Percentiles rank a stretch among this genome's conserved stretches.
Evolutionary conservation across 2,888 invertebrate genomes (phyloP).

Genomic region (Magallana nippona): DNA sequence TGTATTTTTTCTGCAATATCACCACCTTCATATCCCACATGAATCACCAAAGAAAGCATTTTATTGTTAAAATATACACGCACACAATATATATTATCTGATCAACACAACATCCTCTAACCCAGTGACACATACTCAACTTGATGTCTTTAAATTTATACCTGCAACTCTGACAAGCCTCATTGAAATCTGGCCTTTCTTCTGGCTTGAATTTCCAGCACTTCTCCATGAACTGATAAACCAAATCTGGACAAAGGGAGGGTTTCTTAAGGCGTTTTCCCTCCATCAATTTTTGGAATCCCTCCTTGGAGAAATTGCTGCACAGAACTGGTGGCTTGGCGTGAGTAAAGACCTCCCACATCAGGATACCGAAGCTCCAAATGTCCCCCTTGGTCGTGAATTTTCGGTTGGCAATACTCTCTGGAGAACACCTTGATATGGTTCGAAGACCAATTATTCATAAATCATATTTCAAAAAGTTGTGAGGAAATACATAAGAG

Average conservation of each 20-base stretch:
- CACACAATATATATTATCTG: too few species aligned
- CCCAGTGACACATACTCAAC: neutral
- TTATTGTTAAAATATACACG: too few species aligned
- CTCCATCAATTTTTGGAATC: constrained; percentile 6
- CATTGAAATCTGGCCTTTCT: constrained; percentile 42
- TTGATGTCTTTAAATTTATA: neutral
- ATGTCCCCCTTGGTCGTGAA: constrained; percentile 43
- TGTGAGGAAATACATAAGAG: too few species aligned
- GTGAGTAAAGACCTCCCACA: constrained; percentile 49
- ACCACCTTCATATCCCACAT: too few species aligned
- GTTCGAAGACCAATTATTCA: too few species aligned
- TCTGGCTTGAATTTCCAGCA: constrained; percentile 43
- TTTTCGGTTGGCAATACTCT: constrained; percentile 33
- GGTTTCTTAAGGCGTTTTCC: constrained; percentile 27
- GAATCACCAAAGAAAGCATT: too few species aligned
- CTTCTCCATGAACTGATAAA: constrained; percentile 43
- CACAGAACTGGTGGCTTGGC: constrained; percentile 40
- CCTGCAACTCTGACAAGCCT: constrained; percentile 1
- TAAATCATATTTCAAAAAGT: too few species aligned
- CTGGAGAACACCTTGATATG: constrained; percentile 48
- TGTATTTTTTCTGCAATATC: too few species aligned
- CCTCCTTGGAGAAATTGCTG: constrained; percentile 11
- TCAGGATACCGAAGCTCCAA: constrained; percentile 49
- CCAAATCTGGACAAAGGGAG: constrained; percentile 41
- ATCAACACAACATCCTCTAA: too few species aligned